phyloP scores from a whole-genome alignment of 2,888 invertebrate genomes.

The Cosmia pyralina region DNA sequence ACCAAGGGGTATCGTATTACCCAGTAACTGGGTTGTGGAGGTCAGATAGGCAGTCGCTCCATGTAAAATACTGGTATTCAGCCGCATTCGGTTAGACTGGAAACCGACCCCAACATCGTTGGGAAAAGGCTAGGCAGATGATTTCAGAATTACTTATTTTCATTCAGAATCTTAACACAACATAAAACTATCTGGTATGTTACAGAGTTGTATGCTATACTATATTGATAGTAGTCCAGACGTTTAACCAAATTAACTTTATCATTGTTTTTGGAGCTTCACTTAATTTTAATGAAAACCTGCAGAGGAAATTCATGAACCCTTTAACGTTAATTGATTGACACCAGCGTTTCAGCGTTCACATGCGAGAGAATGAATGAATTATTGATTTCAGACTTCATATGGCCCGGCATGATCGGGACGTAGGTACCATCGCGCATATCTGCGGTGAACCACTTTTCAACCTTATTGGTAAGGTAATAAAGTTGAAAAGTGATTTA shows the following conservation, averaged over 20 bases:
- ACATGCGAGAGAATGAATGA: slow-evolving; percentile 32
- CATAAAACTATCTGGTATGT: background rate
- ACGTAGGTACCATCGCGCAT: too few relatives aligned
- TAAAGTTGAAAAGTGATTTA: too few relatives aligned
- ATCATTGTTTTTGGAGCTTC: background rate
- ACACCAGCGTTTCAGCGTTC: slow-evolving; percentile 46
- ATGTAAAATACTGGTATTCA: too few relatives aligned
- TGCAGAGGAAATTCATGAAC: slow-evolving; percentile 36
- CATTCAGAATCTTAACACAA: background rate
- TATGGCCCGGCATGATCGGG: slow-evolving; percentile 24
- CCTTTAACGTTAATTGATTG: slow-evolving; percentile 49
- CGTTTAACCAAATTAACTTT: background rate
- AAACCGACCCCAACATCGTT: too few relatives aligned
- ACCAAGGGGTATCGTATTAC: too few relatives aligned
- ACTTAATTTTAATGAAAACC: slow-evolving; percentile 14
- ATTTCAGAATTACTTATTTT: background rate
- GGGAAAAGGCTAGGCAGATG: too few relatives aligned
- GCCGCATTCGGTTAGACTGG: too few relatives aligned
- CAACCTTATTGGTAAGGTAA: too few relatives aligned
- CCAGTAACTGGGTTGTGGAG: too few relatives aligned
- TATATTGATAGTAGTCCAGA: background rate
- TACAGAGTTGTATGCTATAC: background rate
- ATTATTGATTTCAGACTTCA: slow-evolving; percentile 49
- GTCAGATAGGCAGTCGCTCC: too few relatives aligned
- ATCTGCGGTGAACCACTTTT: too few relatives aligned